Evolutionary conservation across 1,140 invertebrate genomes (phyloP).

Genomic region (Potamilus streckersoni): DNA sequence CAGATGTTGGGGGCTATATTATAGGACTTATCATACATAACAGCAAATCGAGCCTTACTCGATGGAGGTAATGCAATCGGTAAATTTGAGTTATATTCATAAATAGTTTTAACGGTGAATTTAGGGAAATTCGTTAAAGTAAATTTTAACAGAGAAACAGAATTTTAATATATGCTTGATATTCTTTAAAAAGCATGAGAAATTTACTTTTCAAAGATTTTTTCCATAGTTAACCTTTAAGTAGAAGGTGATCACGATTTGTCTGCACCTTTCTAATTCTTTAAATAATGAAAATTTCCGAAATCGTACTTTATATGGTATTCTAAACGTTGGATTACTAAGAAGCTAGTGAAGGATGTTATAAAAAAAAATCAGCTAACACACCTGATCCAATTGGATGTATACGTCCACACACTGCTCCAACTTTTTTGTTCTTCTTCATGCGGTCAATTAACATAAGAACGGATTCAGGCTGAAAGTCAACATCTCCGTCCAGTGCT

Average conservation of each 20-base stretch:
- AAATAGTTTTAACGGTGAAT: no score
- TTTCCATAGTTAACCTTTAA: neutral
- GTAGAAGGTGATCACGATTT: neutral
- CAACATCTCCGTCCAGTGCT: constrained; percentile 98
- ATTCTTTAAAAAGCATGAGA: no score
- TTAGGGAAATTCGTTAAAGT: no score
- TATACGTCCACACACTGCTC: constrained; percentile 97
- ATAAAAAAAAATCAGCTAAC: neutral
- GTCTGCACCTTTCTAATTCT: neutral
- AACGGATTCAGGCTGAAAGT: constrained; percentile 96
- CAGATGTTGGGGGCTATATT: no score
- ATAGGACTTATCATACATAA: no score
- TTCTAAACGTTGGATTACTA: neutral
- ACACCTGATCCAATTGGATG: constrained; percentile 93
- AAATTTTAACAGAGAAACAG: no score
- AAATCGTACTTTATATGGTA: neutral
- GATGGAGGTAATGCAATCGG: no score
- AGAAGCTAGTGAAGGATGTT: neutral
- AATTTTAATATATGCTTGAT: no score
- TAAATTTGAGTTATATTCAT: no score
- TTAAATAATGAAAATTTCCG: neutral
- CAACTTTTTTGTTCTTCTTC: constrained; percentile 98
- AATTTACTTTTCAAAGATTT: no score
- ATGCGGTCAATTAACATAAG: constrained; percentile 95
- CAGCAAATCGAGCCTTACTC: no score